phyloP scores from a whole-genome alignment of 2,888 invertebrate genomes.

The Mallateleia sp. region DNA sequence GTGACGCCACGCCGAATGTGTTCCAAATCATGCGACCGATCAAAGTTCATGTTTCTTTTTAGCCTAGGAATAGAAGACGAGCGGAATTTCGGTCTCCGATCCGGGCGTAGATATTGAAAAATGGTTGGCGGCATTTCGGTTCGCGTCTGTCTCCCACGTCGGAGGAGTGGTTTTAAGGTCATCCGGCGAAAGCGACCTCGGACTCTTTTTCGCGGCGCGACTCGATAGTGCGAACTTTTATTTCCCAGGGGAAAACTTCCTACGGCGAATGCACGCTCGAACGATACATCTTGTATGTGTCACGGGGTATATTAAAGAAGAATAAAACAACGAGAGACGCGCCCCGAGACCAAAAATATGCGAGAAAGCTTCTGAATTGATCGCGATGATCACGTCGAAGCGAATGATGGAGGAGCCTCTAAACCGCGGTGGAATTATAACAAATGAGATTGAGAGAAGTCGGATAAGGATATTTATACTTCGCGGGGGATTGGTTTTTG shows the following conservation, averaged over 20 bases:
- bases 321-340: slow-evolving; percentile 65
- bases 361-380: slow-evolving; percentile 63
- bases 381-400: slow-evolving; percentile 67
- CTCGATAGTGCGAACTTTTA: slow-evolving; percentile 76
- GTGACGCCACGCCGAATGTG: neutral
- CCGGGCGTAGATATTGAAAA: slow-evolving; percentile 64
- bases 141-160: slow-evolving; percentile 16
- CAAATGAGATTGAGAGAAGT: slow-evolving; percentile 39
- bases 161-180: slow-evolving; percentile 61
- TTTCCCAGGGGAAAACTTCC: slow-evolving; percentile 78
- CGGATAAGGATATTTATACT: slow-evolving; percentile 25
- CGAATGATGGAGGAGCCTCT: slow-evolving; percentile 60
- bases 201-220: slow-evolving; percentile 67
- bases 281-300: slow-evolving; percentile 73
- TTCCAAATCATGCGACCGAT: neutral
- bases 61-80: neutral
- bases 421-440: slow-evolving; percentile 51
- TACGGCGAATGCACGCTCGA: slow-evolving; percentile 68
- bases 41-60: slow-evolving; percentile 41
- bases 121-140: slow-evolving; percentile 42
- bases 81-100: slow-evolving; percentile 31
- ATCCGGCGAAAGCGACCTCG: slow-evolving; percentile 69
- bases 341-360: slow-evolving; percentile 60
- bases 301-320: slow-evolving; percentile 68
- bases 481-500: neutral